A percentile compares a stretch with the other conserved stretches of the same genome.
phyloP scores from a whole-genome alignment of 2,888 invertebrate species.

The Nomada goodeniana region DNA sequence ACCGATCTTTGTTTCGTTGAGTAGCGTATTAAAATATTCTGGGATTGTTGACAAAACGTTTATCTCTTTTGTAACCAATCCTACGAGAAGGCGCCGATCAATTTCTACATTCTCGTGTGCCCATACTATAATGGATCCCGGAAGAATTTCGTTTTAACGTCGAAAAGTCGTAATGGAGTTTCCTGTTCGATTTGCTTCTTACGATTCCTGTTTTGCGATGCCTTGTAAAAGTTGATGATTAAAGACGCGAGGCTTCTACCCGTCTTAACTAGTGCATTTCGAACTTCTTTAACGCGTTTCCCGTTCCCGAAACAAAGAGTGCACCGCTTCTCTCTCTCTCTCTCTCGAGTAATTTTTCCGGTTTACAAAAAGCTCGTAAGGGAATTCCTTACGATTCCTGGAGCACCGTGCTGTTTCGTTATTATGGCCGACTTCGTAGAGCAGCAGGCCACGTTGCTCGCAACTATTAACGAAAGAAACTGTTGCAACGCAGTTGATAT shows the following conservation, averaged over 20 bases:
- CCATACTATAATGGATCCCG: no score
- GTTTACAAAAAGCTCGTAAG: slow-evolving; percentile 42
- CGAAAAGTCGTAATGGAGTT: background rate
- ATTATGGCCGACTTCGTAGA: slow-evolving; percentile 45
- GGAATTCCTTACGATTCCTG: slow-evolving; percentile 53
- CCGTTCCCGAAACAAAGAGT: slow-evolving; percentile 25
- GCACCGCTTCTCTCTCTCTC: slow-evolving; percentile 26
- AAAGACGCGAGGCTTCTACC: slow-evolving; percentile 27
- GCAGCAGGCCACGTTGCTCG: slow-evolving; percentile 52
- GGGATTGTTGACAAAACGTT: no score
- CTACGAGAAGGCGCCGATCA: no score
- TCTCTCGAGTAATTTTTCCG: slow-evolving; percentile 37
- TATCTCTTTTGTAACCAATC: no score
- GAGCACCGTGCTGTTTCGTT: slow-evolving; percentile 48
- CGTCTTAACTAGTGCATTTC: slow-evolving; percentile 26
- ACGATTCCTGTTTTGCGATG: slow-evolving; percentile 20
- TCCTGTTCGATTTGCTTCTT: slow-evolving; percentile 22
- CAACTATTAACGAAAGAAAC: slow-evolving; percentile 58
- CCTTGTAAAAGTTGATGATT: slow-evolving; percentile 49
- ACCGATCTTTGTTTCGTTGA: no score
- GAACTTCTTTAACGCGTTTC: slow-evolving; percentile 50
- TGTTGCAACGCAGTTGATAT: slow-evolving; percentile 38
- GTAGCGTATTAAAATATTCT: no score
- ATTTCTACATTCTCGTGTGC: no score
- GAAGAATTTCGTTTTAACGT: background rate